phyloP scores from a whole-genome alignment of 2,113 vertebrate species.

The Azemiops feae region DNA sequence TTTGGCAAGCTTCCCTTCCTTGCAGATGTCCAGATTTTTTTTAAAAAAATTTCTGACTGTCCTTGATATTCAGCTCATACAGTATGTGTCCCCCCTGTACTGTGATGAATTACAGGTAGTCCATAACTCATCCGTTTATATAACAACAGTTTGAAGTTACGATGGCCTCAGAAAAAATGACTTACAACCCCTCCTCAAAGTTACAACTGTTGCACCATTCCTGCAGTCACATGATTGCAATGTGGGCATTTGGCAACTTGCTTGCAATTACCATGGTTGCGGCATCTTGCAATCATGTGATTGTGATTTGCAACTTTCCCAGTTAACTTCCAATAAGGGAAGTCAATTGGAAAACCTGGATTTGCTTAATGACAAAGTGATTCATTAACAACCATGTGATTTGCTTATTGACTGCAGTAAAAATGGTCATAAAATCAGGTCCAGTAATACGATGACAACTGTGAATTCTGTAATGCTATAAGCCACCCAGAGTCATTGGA shows the following conservation, averaged over 20 bases:
- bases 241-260: background rate
- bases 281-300: background rate
- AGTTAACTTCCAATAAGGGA: background rate
- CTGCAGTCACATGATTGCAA: background rate
- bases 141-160: background rate
- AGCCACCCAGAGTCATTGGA: background rate
- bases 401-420: background rate
- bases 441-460: background rate
- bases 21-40: background rate
- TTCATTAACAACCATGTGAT: background rate
- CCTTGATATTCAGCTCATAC: background rate
- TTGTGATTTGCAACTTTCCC: background rate
- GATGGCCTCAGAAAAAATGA: background rate
- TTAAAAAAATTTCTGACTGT: background rate
- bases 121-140: background rate
- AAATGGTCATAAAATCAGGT: background rate
- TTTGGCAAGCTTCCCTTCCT: accelerated
- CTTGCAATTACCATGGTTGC: background rate
- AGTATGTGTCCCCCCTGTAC: background rate
- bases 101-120: background rate
- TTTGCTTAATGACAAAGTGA: background rate
- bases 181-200: background rate
- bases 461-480: background rate
- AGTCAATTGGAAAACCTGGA: background rate
- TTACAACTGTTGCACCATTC: background rate